Conservation (phyloP, 2,797 vertebrate genomes). For the Tragopan temminckii region DNA sequence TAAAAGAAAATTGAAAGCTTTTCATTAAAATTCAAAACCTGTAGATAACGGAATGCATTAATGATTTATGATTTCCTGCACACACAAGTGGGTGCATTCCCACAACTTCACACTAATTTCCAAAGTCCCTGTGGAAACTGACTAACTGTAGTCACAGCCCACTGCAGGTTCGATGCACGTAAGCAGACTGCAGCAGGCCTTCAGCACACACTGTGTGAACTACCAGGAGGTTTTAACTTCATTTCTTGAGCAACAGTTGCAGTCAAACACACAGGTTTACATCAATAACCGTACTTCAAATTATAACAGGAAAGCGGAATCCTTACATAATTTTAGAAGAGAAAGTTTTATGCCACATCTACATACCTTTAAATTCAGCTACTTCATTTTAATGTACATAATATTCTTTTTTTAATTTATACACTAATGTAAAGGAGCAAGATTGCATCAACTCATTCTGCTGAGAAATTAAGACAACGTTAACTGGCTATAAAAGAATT, state of each 20-base stretch:
- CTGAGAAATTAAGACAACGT: neutral
- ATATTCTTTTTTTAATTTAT: neutral
- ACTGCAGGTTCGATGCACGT: neutral
- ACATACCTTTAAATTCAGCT: neutral
- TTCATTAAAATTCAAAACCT: neutral
- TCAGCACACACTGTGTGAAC: neutral
- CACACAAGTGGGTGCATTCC: neutral
- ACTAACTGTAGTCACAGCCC: neutral
- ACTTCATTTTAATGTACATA: neutral
- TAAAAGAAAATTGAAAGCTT: neutral
- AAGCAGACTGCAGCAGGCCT: neutral
- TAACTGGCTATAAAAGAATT: neutral
- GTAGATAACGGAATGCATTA: neutral
- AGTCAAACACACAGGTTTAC: neutral
- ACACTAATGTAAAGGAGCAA: neutral
- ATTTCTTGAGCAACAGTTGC: accelerated
- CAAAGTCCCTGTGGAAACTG: neutral
- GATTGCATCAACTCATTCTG: neutral
- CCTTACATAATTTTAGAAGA: neutral
- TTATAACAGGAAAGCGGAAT: neutral
- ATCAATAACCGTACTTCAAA: neutral
- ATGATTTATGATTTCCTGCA: neutral
- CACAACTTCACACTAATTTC: neutral
- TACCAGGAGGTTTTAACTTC: neutral
- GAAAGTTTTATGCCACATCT: neutral